A percentile compares a stretch with the other conserved stretches of the same genome.
Evolutionary conservation across 1,140 invertebrate genomes (phyloP).

Genomic region (Ditylenchus dipsaci): DNA sequence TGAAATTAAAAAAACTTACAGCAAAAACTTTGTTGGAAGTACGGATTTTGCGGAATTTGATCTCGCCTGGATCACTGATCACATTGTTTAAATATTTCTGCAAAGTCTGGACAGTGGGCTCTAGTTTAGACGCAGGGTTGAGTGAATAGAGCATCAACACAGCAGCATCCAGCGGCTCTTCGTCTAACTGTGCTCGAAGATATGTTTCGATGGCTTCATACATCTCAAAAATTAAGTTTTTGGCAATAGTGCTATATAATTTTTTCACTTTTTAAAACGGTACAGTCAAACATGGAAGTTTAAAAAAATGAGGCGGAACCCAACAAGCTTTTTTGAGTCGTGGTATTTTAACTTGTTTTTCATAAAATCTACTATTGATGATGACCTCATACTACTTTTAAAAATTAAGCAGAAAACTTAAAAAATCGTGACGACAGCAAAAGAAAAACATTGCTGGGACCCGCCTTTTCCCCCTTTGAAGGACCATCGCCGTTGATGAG

Average conservation of each 20-base stretch:
- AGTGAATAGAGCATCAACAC: constrained; percentile 35
- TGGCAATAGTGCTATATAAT: too few relatives aligned
- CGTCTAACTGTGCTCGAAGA: constrained; percentile 23
- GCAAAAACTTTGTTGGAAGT: constrained; percentile 32
- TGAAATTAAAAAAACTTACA: constrained; percentile 13
- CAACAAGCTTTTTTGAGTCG: too few relatives aligned
- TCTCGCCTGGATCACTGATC: constrained; percentile 26
- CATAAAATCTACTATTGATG: too few relatives aligned
- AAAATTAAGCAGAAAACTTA: too few relatives aligned
- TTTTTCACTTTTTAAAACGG: too few relatives aligned
- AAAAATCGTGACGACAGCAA: too few relatives aligned
- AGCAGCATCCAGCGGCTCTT: constrained; percentile 29
- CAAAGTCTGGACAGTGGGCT: constrained; percentile 22
- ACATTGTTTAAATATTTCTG: constrained; percentile 39
- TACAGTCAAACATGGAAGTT: background rate
- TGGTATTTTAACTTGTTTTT: too few relatives aligned
- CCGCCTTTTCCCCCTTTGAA: too few relatives aligned
- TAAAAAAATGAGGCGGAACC: too few relatives aligned
- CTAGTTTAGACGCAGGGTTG: constrained; percentile 10
- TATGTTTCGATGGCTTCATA: constrained; percentile 23
- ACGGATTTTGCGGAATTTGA: constrained; percentile 31
- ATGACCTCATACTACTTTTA: too few relatives aligned
- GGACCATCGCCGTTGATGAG: too few relatives aligned
- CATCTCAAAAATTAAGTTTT: constrained; percentile 29
- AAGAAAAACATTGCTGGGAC: too few relatives aligned